Evolutionary conservation across 2,888 invertebrate species (phyloP).

Genomic region (Hermaeophaga mercurialis): DNA sequence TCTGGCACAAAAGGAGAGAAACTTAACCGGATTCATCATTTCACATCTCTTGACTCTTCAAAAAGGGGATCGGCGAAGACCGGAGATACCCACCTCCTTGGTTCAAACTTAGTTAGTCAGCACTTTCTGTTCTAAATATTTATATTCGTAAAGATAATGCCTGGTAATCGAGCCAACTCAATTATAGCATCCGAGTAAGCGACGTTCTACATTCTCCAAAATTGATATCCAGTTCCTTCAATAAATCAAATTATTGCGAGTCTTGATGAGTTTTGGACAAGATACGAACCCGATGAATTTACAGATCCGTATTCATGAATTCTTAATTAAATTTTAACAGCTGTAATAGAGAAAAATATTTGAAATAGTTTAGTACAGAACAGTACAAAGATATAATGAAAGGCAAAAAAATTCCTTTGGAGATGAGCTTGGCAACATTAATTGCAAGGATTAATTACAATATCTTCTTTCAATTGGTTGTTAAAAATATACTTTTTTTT

Average conservation of each 20-base stretch:
- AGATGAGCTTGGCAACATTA: no score
- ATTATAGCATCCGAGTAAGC: conserved; percentile 21
- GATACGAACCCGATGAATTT: background rate
- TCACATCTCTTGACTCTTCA: conserved; percentile 21
- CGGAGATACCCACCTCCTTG: background rate
- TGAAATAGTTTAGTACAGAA: no score
- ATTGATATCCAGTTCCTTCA: conserved; percentile 31
- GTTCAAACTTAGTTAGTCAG: conserved; percentile 17
- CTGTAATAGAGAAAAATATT: no score
- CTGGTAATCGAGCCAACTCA: conserved; percentile 21
- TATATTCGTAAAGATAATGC: conserved; percentile 19
- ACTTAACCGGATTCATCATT: conserved; percentile 18
- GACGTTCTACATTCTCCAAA: conserved; percentile 18
- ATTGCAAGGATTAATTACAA: no score
- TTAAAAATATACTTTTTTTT: no score
- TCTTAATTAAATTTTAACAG: no score
- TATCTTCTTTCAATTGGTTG: no score
- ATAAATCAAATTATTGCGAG: conserved; percentile 25
- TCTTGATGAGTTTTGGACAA: conserved; percentile 32
- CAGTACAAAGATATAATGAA: no score
- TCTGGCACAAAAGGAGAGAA: conserved; percentile 16
- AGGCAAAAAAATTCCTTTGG: no score
- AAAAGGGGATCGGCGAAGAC: background rate
- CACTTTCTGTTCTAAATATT: conserved; percentile 23
- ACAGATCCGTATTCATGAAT: background rate